Evolutionary conservation across 1,140 invertebrate species (phyloP).

Genomic region (Drosophila tani): DNA sequence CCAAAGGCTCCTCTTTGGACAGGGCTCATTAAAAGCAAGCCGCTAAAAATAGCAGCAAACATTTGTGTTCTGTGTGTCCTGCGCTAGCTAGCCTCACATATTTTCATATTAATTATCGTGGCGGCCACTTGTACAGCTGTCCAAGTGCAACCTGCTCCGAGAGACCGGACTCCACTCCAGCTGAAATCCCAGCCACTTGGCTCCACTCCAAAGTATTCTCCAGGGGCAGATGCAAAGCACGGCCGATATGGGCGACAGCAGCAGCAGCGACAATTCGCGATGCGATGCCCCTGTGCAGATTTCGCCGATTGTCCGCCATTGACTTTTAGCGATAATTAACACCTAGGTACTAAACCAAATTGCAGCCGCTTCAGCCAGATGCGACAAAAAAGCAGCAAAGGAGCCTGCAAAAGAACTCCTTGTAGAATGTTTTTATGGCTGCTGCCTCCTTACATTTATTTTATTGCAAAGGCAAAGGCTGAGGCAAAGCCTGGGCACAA

Average conservation of each 20-base stretch:
- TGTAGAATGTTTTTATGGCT: constrained; percentile 44
- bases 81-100: constrained; percentile 61
- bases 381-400: constrained; percentile 57
- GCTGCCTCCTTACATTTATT: constrained; percentile 69
- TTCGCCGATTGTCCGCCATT: constrained; percentile 77
- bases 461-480: constrained; percentile 66
- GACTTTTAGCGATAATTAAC: constrained; percentile 84
- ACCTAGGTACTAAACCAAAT: constrained; percentile 79
- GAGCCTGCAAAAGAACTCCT: constrained; percentile 32
- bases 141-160: constrained; percentile 23
- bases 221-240: constrained; percentile 72
- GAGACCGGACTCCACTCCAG: neutral
- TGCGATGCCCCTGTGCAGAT: constrained; percentile 65
- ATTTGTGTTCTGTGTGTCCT: constrained; percentile 55
- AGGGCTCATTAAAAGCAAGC: constrained; percentile 72
- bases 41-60: constrained; percentile 78
- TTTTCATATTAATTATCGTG: constrained; percentile 83
- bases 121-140: constrained; percentile 61
- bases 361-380: constrained; percentile 61
- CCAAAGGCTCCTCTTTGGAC: constrained; percentile 34
- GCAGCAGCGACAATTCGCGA: constrained; percentile 42
- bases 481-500: constrained; percentile 2
- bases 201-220: constrained; percentile 52
- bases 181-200: constrained; percentile 24
- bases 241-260: constrained; percentile 22